phyloP scores from a whole-genome alignment of 2,797 vertebrate genomes.

The Microchirus variegatus region DNA sequence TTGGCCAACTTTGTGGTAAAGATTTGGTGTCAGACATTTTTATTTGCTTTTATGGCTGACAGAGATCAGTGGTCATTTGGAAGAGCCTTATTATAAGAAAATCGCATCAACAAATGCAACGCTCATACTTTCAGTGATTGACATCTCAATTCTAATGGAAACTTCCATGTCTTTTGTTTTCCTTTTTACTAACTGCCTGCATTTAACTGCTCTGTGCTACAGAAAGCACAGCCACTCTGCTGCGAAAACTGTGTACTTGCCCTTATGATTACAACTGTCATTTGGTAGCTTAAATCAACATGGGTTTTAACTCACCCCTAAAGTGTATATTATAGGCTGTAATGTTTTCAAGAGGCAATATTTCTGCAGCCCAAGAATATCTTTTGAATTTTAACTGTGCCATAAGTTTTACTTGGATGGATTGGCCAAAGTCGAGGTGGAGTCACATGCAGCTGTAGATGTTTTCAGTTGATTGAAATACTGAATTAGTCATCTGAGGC shows the following conservation, averaged over 20 bases:
- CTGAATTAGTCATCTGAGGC: slow-evolving; percentile 68
- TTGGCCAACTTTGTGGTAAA: slow-evolving; percentile 50
- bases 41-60: slow-evolving; percentile 68
- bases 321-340: slow-evolving; percentile 31
- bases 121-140: slow-evolving; percentile 43
- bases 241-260: slow-evolving; percentile 28
- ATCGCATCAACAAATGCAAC: slow-evolving; percentile 46
- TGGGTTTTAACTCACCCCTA: slow-evolving; percentile 37
- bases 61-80: slow-evolving; percentile 71
- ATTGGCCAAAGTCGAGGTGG: slow-evolving; percentile 25
- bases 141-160: slow-evolving; percentile 36
- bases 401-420: slow-evolving; percentile 31
- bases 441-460: slow-evolving; percentile 68
- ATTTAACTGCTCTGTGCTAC: neutral
- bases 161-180: slow-evolving; percentile 2
- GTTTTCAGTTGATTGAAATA: slow-evolving; percentile 57
- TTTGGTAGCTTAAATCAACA: slow-evolving; percentile 60
- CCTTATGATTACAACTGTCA: slow-evolving; percentile 47
- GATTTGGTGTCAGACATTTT: slow-evolving; percentile 68
- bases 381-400: slow-evolving; percentile 47
- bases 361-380: slow-evolving; percentile 45
- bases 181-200: slow-evolving; percentile 19
- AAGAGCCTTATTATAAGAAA: slow-evolving; percentile 46
- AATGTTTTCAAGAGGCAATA: slow-evolving; percentile 37
- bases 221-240: slow-evolving; percentile 11